Base-by-base conservation (phyloP, 2,113 vertebrate genomes). In the Marcusenius ussheri region DNA sequence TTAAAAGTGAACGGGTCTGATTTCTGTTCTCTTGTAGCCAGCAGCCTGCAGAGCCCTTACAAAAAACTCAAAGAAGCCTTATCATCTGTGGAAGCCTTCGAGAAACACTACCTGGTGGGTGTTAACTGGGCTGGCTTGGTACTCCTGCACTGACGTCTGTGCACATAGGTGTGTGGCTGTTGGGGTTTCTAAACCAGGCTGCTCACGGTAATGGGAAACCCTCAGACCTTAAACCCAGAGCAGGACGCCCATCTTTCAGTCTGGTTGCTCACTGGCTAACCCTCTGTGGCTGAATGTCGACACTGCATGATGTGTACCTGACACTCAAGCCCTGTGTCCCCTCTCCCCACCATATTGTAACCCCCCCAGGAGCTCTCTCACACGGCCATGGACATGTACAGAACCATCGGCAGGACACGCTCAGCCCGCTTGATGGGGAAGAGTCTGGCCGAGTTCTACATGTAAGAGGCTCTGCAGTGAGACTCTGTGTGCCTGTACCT, bases 31-130 rank as follows among this genome's bases (percentile, higher is more conserved):
- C 92, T 91, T 94, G 9, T 95, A 99, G 98, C 96, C 13, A 97
- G 95, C 94, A 96, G 97, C 91, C 96, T 97, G 91, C 98, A 99
- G 94, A 99, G 98, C 93, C 98, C 98, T 5, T 99, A 99, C 85
- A 99, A 99, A 94, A 99, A 98, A 93, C 97, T 99, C 74, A 98
- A 97, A 92, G 98, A 99, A 94, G 98, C 98, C 7, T 94, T 99
- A 90, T 99, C 98, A 0, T 99, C 98, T 1, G 97, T 99, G 88
- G 98, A 99, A 93, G 96, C 98, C 84, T 99, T 99, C 95, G 98
- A 99, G 94, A 98, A 97, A 91, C 98, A 99, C 93, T 99, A 99
- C 93, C 96, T 99, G 93, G 98, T 99, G 94, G 97, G 97, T 94
- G 90, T 80, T 5, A 86, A 45, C 74, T 46, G 15, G 88, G 21